Conservation (phyloP, 2,888 invertebrate species). For the Nomada flava region DNA sequence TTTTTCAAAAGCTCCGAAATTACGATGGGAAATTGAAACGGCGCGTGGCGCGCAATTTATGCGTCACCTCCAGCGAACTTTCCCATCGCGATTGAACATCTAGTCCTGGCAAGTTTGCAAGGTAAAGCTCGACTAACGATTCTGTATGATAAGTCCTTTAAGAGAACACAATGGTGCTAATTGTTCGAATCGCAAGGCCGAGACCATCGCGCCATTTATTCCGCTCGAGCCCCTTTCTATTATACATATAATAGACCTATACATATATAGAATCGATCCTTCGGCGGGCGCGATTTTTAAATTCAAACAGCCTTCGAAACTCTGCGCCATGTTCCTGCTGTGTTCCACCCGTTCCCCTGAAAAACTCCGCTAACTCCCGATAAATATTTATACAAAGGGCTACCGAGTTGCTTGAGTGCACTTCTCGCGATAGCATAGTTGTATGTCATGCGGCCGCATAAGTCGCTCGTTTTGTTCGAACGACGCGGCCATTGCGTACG, state of each 20-base stretch:
- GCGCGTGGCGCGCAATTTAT: constrained; percentile 37
- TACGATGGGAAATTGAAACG: constrained; percentile 58
- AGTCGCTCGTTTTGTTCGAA: constrained; percentile 52
- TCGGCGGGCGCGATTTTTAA: constrained; percentile 1
- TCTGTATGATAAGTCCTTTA: constrained; percentile 15
- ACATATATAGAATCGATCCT: neutral
- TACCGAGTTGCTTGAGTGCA: constrained; percentile 37
- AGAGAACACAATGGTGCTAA: constrained; percentile 40
- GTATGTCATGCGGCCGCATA: constrained; percentile 27
- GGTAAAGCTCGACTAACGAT: neutral
- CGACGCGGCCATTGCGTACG: constrained; percentile 68
- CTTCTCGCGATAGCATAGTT: constrained; percentile 19
- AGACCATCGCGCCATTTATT: neutral
- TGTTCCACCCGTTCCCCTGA: constrained; percentile 1
- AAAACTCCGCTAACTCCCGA: constrained; percentile 10
- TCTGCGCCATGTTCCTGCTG: neutral
- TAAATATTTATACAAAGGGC: constrained; percentile 50
- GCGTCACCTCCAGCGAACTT: constrained; percentile 47
- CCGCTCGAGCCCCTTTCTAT: neutral
- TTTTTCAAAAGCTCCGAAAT: constrained; percentile 61
- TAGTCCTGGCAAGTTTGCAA: neutral
- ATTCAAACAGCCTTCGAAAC: neutral
- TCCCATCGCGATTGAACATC: constrained; percentile 22
- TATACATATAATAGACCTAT: no score
- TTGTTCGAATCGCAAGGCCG: constrained; percentile 32